These are phyloP conservation scores for Hydrophis major DNA, from an alignment of 2,797 vertebrate genomes.

Conservation along the genomic window DNA sequence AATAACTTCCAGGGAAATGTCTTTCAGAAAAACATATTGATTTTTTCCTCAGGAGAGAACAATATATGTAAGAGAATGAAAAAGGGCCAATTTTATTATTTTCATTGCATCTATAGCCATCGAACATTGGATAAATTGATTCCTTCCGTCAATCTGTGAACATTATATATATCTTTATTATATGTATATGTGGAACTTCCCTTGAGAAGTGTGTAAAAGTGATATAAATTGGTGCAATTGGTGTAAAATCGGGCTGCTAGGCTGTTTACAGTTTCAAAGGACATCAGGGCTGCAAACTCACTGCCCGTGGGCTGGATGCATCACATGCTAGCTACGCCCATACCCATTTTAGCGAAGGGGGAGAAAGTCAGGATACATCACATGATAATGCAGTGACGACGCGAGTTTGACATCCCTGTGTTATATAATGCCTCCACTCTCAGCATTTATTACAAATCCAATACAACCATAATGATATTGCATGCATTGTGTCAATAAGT, in stretches of 20 bases:
- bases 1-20: constrained; percentile 20
- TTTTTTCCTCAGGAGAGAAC: not conserved
- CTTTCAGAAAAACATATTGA: not conserved
- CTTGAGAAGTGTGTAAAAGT: not conserved
- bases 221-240: not conserved
- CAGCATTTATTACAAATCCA: not conserved
- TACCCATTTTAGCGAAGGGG: too few species aligned
- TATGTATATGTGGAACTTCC: not conserved
- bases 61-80: not conserved
- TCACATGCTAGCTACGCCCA: too few species aligned
- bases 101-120: not conserved
- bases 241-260: not conserved
- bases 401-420: too few species aligned
- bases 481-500: not conserved
- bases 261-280: not conserved
- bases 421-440: not conserved
- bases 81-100: not conserved
- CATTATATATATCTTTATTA: not conserved
- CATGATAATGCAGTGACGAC: too few species aligned
- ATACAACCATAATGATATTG: not conserved
- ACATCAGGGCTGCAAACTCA: not conserved
- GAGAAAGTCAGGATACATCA: too few species aligned
- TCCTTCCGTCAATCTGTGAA: not conserved
- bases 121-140: not conserved
- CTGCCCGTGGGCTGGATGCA: too few species aligned